phyloP scores from a whole-genome alignment of 2,113 vertebrate species.

The Xenus cinereus region DNA sequence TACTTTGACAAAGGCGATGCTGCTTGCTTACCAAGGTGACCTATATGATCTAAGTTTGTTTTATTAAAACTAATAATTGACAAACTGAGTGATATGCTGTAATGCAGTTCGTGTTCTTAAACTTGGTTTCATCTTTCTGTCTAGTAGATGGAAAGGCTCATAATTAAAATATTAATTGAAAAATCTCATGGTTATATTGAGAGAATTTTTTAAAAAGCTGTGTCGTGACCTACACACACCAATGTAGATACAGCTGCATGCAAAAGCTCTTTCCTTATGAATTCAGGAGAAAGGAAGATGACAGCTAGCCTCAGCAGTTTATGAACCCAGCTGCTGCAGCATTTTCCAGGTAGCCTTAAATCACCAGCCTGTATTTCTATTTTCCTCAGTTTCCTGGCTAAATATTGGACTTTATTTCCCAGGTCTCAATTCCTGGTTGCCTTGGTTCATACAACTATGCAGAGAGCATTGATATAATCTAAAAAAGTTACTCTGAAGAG shows the following conservation, averaged over 20 bases:
- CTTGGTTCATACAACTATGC: background rate
- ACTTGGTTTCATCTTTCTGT: background rate
- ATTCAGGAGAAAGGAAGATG: background rate
- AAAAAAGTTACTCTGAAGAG: background rate
- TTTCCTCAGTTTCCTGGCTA: background rate
- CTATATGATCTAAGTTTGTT: background rate
- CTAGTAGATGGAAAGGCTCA: background rate
- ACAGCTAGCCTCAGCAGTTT: background rate
- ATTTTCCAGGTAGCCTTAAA: background rate
- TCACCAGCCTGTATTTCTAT: background rate
- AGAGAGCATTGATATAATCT: background rate
- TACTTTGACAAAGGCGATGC: background rate
- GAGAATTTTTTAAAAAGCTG: background rate
- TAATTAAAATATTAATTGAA: conserved; percentile 50
- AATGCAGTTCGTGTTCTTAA: background rate
- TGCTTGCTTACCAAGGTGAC: conserved; percentile 5
- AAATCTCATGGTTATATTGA: conserved; percentile 20
- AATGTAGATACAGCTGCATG: background rate
- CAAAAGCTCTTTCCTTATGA: background rate
- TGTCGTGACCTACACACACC: conserved; percentile 5
- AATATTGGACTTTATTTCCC: background rate
- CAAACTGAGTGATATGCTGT: background rate
- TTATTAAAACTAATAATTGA: conserved; percentile 17
- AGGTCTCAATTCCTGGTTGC: background rate
- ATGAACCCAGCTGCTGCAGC: background rate